These are phyloP conservation scores for Timema podura DNA, from an alignment of 2,888 invertebrate species.

Conservation along the genomic window DNA sequence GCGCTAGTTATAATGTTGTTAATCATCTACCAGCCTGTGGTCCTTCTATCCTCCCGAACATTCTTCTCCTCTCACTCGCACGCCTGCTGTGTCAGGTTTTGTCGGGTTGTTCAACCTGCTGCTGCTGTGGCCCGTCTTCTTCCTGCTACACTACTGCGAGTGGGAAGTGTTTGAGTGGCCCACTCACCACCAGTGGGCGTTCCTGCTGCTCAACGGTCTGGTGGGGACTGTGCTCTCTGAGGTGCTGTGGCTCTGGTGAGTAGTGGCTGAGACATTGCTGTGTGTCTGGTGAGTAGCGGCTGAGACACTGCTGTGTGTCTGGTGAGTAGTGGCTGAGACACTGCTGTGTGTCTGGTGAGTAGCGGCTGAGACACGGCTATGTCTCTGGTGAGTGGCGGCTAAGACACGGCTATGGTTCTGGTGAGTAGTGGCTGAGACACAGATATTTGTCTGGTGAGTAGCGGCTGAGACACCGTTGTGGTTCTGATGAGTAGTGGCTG, in stretches of 20 bases:
- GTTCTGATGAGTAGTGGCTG: constrained; percentile 66
- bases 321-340: too few relatives aligned
- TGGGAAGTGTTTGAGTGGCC: constrained; percentile 86
- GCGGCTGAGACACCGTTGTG: constrained; percentile 51
- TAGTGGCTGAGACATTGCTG: constrained; percentile 21
- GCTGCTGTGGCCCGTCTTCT: constrained; percentile 85
- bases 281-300: too few relatives aligned
- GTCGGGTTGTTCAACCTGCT: constrained; percentile 89
- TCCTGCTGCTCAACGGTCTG: constrained; percentile 78
- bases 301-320: too few relatives aligned
- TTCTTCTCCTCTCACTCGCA: too few relatives aligned
- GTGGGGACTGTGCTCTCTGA: constrained; percentile 89
- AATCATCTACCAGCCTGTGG: too few relatives aligned
- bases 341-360: too few relatives aligned
- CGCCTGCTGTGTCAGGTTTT: constrained; percentile 61
- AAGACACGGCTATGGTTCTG: too few relatives aligned
- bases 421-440: too few relatives aligned
- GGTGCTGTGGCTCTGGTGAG: constrained; percentile 87
- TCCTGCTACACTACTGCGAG: constrained; percentile 75
- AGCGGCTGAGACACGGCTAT: constrained; percentile 48
- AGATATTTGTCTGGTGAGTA: too few relatives aligned
- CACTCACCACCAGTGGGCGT: constrained; percentile 70
- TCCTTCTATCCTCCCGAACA: too few relatives aligned
- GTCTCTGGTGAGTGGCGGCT: constrained; percentile 70
- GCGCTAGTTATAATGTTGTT: too few relatives aligned